Conservation (phyloP, 1,140 invertebrate species). For the Drosophila ohnishii region DNA sequence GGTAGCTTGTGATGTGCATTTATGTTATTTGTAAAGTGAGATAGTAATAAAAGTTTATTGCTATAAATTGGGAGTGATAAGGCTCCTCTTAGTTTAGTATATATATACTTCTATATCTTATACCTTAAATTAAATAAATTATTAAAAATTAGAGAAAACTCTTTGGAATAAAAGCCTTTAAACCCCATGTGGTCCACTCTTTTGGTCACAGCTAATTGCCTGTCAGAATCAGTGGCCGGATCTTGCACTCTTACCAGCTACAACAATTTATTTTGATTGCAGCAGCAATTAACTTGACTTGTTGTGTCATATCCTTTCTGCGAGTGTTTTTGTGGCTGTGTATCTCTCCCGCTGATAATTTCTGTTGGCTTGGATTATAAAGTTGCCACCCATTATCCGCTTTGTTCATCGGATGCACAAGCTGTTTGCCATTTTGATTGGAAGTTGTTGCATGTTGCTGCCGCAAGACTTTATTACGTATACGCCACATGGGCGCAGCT, state of each 20-base stretch:
- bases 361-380: constrained; percentile 5
- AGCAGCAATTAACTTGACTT: constrained; percentile 40
- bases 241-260: not conserved
- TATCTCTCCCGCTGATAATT: constrained; percentile 14
- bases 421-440: constrained; percentile 38
- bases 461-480: constrained; percentile 35
- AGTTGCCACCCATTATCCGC: constrained; percentile 24
- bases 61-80: not conserved
- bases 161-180: not conserved
- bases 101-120: not conserved
- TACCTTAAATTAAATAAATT: no score
- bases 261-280: constrained; percentile 40
- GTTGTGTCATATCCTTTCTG: constrained; percentile 22
- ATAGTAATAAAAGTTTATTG: constrained; percentile 5
- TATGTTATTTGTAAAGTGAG: constrained; percentile 2
- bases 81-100: not conserved
- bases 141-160: no score
- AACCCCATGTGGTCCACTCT: not conserved
- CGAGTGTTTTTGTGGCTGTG: constrained; percentile 11
- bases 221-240: constrained; percentile 14
- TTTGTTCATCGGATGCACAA: constrained; percentile 24
- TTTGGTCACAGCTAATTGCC: constrained; percentile 9
- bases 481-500: constrained; percentile 34
- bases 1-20: not conserved
- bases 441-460: constrained; percentile 27